A percentile compares a stretch with the other conserved stretches of the same genome.
These are phyloP conservation scores for Chironomus tepperi DNA, from an alignment of 1,140 invertebrate genomes.

Conservation along the genomic window DNA sequence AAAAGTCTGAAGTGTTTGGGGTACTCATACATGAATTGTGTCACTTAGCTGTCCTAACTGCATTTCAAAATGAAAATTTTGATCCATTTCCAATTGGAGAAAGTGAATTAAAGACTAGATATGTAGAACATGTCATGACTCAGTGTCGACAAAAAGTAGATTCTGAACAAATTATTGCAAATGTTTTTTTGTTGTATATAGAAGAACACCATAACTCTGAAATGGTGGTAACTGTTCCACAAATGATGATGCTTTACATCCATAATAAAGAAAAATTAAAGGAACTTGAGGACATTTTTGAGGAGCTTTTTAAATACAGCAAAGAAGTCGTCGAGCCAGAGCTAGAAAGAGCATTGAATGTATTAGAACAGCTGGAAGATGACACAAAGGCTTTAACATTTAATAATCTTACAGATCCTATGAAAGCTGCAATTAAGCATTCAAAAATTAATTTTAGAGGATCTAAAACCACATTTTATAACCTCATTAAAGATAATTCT, in stretches of 20 bases:
- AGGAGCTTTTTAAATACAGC: background rate
- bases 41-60: background rate
- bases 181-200: background rate
- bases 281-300: background rate
- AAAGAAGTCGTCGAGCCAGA: background rate
- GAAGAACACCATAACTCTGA: background rate
- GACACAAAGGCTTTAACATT: background rate
- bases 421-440: background rate
- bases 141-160: background rate
- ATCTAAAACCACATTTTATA: background rate
- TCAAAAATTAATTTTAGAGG: background rate
- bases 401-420: background rate
- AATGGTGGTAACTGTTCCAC: background rate
- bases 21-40: background rate
- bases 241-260: background rate
- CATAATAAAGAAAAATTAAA: background rate
- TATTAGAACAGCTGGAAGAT: background rate
- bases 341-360: background rate
- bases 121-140: background rate
- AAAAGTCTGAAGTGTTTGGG: background rate
- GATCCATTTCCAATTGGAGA: background rate
- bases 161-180: background rate
- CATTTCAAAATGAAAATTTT: background rate
- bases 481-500: background rate
- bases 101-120: background rate